These are phyloP conservation scores for Tiaroga cobitis DNA, from an alignment of 2,797 vertebrate species.

Conservation along the genomic window DNA sequence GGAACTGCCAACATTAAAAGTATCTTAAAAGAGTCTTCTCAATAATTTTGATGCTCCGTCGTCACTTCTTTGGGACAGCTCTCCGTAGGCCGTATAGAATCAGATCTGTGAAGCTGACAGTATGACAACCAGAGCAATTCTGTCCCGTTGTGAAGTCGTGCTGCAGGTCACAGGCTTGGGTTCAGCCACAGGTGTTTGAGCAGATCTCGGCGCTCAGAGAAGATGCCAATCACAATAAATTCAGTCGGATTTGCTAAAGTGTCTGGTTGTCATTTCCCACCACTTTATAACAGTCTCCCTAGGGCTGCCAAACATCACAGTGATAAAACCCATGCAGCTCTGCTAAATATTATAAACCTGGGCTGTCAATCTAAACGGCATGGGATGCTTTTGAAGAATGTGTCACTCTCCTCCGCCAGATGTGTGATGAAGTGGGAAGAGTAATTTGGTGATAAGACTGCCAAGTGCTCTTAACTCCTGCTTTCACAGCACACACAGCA, in stretches of 20 bases:
- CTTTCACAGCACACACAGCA: not conserved
- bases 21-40: conserved; percentile 8
- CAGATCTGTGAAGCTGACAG: not conserved
- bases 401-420: not conserved
- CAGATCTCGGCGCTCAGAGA: not conserved
- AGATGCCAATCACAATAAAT: not conserved
- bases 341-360: conserved; percentile 21
- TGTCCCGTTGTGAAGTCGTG: not conserved
- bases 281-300: not conserved
- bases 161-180: not conserved
- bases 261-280: conserved; percentile 4
- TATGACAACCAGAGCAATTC: not conserved
- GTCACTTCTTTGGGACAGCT: not conserved
- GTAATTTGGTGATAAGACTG: not conserved
- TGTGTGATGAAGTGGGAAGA: conserved; percentile 8
- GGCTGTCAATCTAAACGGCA: not conserved
- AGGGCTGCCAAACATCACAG: not conserved
- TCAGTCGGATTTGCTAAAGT: conserved; percentile 1
- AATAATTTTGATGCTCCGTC: conserved; percentile 2
- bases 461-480: not conserved
- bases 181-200: conserved; percentile 10
- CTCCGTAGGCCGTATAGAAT: not conserved
- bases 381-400: not conserved
- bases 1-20: not conserved
- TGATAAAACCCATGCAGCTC: not conserved